These are phyloP conservation scores for Entomyzon cyanotis DNA, from an alignment of 2,113 vertebrate species.

Conservation along the genomic window DNA sequence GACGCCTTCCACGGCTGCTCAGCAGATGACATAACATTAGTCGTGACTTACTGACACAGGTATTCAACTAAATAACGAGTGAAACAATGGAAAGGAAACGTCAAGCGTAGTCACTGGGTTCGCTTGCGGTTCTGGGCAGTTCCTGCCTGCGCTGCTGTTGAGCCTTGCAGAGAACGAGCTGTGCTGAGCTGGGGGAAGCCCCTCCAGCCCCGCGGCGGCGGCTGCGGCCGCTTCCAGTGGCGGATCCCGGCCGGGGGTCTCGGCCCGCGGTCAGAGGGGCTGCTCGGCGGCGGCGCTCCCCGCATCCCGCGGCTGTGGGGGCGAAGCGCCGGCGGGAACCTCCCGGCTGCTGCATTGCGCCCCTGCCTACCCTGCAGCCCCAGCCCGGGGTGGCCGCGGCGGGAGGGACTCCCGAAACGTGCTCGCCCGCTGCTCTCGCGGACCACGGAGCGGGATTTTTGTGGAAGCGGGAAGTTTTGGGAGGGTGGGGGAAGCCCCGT, in stretches of 20 bases:
- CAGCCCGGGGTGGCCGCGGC: neutral
- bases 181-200: neutral
- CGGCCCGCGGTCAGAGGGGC: neutral
- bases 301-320: neutral
- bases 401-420: neutral
- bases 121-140: neutral
- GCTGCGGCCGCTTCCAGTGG: neutral
- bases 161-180: neutral
- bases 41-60: neutral
- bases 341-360: rapidly evolving
- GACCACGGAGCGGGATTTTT: neutral
- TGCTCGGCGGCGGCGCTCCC: neutral
- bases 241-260: neutral
- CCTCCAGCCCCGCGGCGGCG: neutral
- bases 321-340: neutral
- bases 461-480: neutral
- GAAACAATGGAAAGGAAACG: neutral
- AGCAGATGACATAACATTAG: neutral
- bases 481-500: neutral
- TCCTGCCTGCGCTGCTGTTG: neutral
- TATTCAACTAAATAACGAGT: neutral
- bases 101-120: neutral
- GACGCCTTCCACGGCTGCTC: neutral
- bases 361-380: neutral
- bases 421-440: neutral